A percentile compares a stretch with the other conserved stretches of the same genome.
These are phyloP conservation scores for Beris morrisii DNA, from an alignment of 2,888 invertebrate genomes.

Conservation along the genomic window DNA sequence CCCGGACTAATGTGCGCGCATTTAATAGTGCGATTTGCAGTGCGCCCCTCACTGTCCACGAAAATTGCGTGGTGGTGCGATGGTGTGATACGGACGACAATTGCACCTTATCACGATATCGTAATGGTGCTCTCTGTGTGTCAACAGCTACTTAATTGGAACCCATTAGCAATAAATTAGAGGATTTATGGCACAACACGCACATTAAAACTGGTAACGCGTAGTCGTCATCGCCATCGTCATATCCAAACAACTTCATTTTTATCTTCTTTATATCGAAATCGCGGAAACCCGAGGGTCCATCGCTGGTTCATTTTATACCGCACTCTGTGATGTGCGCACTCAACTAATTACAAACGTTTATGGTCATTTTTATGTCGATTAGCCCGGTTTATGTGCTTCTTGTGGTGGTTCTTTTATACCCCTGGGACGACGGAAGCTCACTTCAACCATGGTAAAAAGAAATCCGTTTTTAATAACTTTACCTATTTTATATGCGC, in stretches of 20 bases:
- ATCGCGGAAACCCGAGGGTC: neutral
- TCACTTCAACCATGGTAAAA: neutral
- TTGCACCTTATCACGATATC: slow-evolving; percentile 28
- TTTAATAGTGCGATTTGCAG: too few relatives aligned
- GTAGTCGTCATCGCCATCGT: neutral
- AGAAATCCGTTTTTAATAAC: slow-evolving; percentile 10
- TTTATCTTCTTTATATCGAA: slow-evolving; percentile 1
- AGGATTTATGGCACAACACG: slow-evolving; percentile 32
- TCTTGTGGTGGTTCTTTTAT: slow-evolving; percentile 10
- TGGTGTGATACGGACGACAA: slow-evolving; percentile 2
- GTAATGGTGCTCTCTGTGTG: slow-evolving; percentile 21
- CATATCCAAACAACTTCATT: slow-evolving; percentile 18
- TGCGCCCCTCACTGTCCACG: too few relatives aligned
- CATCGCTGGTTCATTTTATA: neutral
- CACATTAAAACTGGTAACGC: slow-evolving; percentile 16
- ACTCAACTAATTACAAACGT: slow-evolving; percentile 32
- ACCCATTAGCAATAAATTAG: slow-evolving; percentile 34
- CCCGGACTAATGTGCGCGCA: too few relatives aligned
- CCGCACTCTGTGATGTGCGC: slow-evolving; percentile 6
- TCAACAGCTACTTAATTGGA: slow-evolving; percentile 35
- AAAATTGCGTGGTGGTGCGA: too few relatives aligned
- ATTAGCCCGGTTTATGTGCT: slow-evolving; percentile 31
- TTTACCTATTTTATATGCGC: slow-evolving; percentile 7
- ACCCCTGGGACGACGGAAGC: slow-evolving; percentile 5
- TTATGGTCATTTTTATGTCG: slow-evolving; percentile 35